Percentiles rank a stretch among this genome's conserved stretches.
These are phyloP conservation scores for Lichenostomus cassidix DNA, from an alignment of 2,113 vertebrate species.

Conservation along the genomic window DNA sequence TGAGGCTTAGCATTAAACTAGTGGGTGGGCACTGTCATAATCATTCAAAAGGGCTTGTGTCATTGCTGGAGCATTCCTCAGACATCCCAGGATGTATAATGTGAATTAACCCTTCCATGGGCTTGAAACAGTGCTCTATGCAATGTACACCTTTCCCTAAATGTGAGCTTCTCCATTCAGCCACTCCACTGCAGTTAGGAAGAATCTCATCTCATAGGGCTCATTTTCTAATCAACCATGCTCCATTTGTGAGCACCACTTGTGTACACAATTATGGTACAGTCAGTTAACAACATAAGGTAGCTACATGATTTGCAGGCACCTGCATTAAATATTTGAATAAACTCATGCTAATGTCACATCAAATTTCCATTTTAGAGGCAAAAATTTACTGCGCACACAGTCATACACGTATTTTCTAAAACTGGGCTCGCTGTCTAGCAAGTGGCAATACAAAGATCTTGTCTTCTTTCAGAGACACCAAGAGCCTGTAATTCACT, in stretches of 20 bases:
- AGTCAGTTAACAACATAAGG: background rate
- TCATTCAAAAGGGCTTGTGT: background rate
- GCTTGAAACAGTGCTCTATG: background rate
- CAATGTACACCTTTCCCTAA: background rate
- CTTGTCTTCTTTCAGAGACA: background rate
- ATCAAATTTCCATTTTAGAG: background rate
- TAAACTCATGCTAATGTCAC: background rate
- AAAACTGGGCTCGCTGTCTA: background rate
- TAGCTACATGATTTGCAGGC: background rate
- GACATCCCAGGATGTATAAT: background rate
- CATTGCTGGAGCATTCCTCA: background rate
- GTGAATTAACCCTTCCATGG: background rate
- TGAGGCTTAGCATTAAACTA: background rate
- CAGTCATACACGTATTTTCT: background rate
- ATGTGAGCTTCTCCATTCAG: background rate
- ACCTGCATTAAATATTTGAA: slow-evolving; percentile 31
- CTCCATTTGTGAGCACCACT: slow-evolving; percentile 24
- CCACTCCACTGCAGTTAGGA: background rate
- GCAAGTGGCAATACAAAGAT: background rate
- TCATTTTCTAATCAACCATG: slow-evolving; percentile 44
- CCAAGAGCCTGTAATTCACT: background rate
- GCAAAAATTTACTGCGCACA: background rate
- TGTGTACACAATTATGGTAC: slow-evolving; percentile 26
- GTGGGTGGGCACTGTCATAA: background rate
- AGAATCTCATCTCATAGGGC: background rate